Percentiles rank a stretch among this genome's conserved stretches.
phyloP scores from a whole-genome alignment of 2,888 invertebrate genomes.

The Anorthoa munda region DNA sequence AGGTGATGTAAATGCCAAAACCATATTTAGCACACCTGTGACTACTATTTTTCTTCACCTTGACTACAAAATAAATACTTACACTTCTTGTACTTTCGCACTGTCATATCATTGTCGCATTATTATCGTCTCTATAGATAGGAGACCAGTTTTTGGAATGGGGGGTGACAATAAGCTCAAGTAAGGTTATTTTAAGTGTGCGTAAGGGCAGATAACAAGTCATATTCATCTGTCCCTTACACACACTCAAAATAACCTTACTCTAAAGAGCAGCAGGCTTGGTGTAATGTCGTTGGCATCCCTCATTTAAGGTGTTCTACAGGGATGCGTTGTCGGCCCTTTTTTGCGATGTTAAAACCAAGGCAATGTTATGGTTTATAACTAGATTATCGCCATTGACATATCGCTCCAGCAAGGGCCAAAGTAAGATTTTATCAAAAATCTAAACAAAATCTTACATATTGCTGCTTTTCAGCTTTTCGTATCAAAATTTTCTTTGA shows the following conservation, averaged over 20 bases:
- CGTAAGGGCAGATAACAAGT: too few species aligned
- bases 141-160: too few species aligned
- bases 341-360: not conserved
- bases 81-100: not conserved
- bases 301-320: not conserved
- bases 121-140: too few species aligned
- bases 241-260: too few species aligned
- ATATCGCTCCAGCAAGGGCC: not conserved
- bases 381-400: not conserved
- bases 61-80: not conserved
- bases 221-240: too few species aligned
- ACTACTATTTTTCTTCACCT: conserved; percentile 8
- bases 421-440: not conserved
- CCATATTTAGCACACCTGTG: not conserved
- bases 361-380: not conserved
- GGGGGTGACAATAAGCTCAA: too few species aligned
- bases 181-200: too few species aligned
- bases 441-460: too few species aligned
- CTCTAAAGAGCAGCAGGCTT: too few species aligned
- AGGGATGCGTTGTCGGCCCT: not conserved
- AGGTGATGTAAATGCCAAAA: not conserved
- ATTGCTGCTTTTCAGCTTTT: too few species aligned
- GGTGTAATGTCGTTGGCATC: not conserved
- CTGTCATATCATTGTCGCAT: not conserved
- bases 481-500: too few species aligned